Percentiles rank a stretch among this genome's conserved stretches.
These are phyloP conservation scores for Morpho helenor DNA, from an alignment of 2,888 invertebrate genomes.

Conservation along the genomic window DNA sequence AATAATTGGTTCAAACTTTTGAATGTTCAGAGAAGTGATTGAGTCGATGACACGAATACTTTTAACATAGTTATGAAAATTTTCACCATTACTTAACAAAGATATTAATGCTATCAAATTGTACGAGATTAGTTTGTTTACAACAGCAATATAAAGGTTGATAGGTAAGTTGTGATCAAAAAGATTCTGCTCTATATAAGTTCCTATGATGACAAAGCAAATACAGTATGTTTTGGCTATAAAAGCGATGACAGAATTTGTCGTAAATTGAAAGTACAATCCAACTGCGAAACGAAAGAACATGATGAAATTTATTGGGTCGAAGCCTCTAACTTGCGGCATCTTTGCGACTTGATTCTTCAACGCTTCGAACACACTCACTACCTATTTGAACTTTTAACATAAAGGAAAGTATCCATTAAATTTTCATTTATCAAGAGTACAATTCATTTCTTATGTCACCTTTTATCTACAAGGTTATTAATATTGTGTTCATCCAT, in stretches of 20 bases:
- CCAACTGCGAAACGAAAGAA: slow-evolving; percentile 2
- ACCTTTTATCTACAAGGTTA: not conserved
- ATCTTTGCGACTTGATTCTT: not conserved
- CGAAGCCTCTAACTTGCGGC: not conserved
- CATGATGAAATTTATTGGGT: slow-evolving; percentile 1
- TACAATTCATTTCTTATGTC: not conserved
- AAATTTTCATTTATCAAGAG: not conserved
- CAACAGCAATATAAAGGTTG: not conserved
- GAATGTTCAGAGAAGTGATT: not conserved
- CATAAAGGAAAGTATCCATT: too few relatives aligned
- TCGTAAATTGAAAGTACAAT: slow-evolving; percentile 7
- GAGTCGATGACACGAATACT: not conserved
- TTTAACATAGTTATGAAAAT: not conserved
- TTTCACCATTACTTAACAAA: not conserved
- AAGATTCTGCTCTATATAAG: not conserved
- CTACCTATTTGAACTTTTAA: too few relatives aligned
- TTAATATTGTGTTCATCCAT: not conserved
- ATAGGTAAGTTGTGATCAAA: not conserved
- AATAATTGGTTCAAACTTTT: slow-evolving; percentile 2
- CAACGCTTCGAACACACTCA: too few relatives aligned
- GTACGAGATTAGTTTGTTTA: not conserved
- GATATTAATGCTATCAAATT: not conserved
- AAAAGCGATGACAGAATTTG: not conserved
- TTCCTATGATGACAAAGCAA: not conserved
- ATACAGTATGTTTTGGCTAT: slow-evolving; percentile 9